phyloP scores from a whole-genome alignment of 37 sponge, comb jelly and placozoan species.

The Agelas oroides region DNA sequence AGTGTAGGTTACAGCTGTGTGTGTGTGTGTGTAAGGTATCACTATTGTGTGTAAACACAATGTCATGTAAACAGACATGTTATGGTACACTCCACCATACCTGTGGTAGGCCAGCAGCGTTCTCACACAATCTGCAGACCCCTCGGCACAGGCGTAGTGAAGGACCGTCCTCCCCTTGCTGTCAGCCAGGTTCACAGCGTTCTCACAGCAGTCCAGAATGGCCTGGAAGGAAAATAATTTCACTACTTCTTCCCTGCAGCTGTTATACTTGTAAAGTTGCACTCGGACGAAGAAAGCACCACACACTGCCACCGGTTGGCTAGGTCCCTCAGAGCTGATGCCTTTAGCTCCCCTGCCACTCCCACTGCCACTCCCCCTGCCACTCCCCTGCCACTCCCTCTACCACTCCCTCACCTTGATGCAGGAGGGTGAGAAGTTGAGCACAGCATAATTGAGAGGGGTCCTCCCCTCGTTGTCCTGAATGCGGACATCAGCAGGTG shows the following conservation, averaged over 20 bases:
- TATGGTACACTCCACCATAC: constrained; percentile 14
- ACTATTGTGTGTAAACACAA: background rate
- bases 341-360: too few species aligned
- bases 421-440: constrained; percentile 73
- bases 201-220: constrained; percentile 62
- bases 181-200: constrained; percentile 56
- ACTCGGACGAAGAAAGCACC: background rate
- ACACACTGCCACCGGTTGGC: too few species aligned
- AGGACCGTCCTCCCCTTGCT: constrained; percentile 76
- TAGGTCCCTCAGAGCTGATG: too few species aligned
- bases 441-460: constrained; percentile 79
- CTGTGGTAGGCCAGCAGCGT: constrained; percentile 67
- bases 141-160: constrained; percentile 88
- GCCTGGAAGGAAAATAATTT: constrained; percentile 32
- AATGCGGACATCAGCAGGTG: constrained; percentile 44
- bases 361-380: too few species aligned
- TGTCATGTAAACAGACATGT: background rate
- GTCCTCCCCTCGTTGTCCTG: constrained; percentile 78
- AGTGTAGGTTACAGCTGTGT: constrained; percentile 76
- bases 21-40: background rate
- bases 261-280: background rate
- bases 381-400: too few species aligned
- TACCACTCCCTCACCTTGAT: constrained; percentile 50
- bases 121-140: constrained; percentile 74
- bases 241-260: background rate